Conservation (phyloP, 2,888 invertebrate species). For the Tipula helvola region DNA sequence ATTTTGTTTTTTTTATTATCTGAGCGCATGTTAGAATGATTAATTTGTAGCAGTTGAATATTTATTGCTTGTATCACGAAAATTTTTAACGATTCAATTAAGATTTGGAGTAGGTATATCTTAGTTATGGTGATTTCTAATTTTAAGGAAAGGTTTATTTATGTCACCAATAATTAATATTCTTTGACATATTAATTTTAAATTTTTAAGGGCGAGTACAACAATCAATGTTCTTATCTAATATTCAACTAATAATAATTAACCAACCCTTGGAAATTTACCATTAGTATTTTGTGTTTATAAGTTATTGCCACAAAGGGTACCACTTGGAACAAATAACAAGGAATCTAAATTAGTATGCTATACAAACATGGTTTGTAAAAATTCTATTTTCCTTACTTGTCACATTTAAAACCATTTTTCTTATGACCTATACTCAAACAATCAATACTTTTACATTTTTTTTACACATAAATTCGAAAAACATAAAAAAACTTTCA, state of each 20-base stretch:
- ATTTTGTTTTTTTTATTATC: not conserved
- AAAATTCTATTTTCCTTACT: too few relatives aligned
- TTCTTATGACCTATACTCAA: not conserved
- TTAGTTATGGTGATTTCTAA: not conserved
- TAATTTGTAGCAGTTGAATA: not conserved
- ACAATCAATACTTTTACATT: not conserved
- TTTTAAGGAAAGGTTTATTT: not conserved
- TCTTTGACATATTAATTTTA: too few relatives aligned
- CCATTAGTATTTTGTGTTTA: too few relatives aligned
- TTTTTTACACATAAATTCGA: not conserved
- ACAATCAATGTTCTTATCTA: too few relatives aligned
- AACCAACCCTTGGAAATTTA: too few relatives aligned
- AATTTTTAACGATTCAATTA: not conserved
- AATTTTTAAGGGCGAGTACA: too few relatives aligned
- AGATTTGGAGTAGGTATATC: not conserved
- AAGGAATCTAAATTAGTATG: too few relatives aligned
- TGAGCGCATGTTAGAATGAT: not conserved
- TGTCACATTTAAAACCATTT: not conserved
- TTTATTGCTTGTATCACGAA: not conserved
- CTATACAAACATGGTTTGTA: too few relatives aligned
- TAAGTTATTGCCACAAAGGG: too few relatives aligned
- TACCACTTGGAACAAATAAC: too few relatives aligned
- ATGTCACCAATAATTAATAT: not conserved
- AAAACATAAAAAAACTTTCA: not conserved
- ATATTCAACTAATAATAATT: too few relatives aligned